These are phyloP conservation scores for Rallus crepitans DNA, from an alignment of 2,797 vertebrate species.

Conservation along the genomic window DNA sequence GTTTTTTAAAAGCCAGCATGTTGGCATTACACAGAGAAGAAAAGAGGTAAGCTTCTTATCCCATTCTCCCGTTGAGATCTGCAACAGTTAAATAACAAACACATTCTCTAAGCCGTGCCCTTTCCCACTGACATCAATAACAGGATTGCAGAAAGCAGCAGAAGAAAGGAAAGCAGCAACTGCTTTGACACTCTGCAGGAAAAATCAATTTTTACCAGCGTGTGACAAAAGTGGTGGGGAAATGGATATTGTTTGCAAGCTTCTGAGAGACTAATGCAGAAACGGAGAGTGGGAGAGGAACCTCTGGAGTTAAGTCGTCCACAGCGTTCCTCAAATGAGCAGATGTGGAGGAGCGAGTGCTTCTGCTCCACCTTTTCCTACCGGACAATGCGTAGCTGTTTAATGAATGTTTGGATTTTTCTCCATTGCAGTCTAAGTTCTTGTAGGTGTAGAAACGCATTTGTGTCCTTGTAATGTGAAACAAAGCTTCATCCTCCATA, in stretches of 20 bases:
- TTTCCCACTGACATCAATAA: conserved; percentile 36
- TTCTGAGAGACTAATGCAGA: not conserved
- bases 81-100: conserved; percentile 46
- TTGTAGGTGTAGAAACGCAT: conserved; percentile 26
- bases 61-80: conserved; percentile 50
- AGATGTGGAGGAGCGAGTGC: not conserved
- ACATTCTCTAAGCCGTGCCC: not conserved
- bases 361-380: conserved; percentile 9
- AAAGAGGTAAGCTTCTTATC: conserved; percentile 47
- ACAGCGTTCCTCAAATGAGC: not conserved
- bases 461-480: conserved; percentile 43
- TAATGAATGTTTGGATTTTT: conserved; percentile 25
- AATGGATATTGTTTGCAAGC: not conserved
- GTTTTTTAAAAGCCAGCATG: conserved; percentile 73
- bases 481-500: conserved; percentile 9
- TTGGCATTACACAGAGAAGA: conserved; percentile 62
- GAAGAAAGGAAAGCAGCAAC: conserved; percentile 1
- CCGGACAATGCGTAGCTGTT: not conserved
- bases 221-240: not conserved
- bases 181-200: conserved; percentile 34
- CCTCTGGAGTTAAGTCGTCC: not conserved
- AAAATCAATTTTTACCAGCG: conserved; percentile 28
- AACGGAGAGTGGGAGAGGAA: not conserved
- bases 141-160: conserved; percentile 15
- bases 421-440: conserved; percentile 20